Conservation (phyloP, 2,797 vertebrate species). For the Odontamblyopus rebecca region DNA sequence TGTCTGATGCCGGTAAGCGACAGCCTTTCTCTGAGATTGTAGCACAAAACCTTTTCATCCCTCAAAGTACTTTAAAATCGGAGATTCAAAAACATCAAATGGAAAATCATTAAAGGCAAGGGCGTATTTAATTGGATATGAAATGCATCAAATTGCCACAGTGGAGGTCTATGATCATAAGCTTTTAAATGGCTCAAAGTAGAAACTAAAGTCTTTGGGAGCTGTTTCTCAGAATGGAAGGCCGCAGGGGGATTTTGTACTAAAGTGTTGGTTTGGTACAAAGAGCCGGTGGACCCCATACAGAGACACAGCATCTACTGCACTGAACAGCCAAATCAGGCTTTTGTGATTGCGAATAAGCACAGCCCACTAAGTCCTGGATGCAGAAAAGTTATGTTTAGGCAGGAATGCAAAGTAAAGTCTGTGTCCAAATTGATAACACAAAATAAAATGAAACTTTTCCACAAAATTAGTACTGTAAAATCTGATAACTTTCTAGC, state of each 20-base stretch:
- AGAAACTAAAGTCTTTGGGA: constrained; percentile 18
- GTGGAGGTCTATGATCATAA: constrained; percentile 50
- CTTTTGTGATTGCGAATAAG: neutral
- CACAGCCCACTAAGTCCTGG: neutral
- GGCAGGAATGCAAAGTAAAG: constrained; percentile 3
- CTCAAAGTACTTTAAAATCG: constrained; percentile 61
- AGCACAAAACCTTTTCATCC: constrained; percentile 54
- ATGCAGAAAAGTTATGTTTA: constrained; percentile 1
- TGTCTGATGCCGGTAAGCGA: constrained; percentile 43
- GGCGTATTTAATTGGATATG: constrained; percentile 58
- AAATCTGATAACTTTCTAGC: neutral
- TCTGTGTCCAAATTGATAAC: neutral
- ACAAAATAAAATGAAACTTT: neutral
- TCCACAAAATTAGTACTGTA: neutral
- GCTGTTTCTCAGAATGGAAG: neutral
- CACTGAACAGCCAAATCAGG: neutral
- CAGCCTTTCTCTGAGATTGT: constrained; percentile 61
- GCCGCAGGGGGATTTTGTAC: neutral
- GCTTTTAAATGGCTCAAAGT: constrained; percentile 45
- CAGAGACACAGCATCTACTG: neutral
- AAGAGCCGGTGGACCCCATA: constrained; percentile 1
- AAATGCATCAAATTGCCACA: constrained; percentile 34
- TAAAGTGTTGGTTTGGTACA: constrained; percentile 9
- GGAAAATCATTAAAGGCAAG: constrained; percentile 46
- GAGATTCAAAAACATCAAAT: constrained; percentile 52